Evolutionary conservation across 2,797 vertebrate species (phyloP).

Genomic region (Scyliorhinus canicula): DNA sequence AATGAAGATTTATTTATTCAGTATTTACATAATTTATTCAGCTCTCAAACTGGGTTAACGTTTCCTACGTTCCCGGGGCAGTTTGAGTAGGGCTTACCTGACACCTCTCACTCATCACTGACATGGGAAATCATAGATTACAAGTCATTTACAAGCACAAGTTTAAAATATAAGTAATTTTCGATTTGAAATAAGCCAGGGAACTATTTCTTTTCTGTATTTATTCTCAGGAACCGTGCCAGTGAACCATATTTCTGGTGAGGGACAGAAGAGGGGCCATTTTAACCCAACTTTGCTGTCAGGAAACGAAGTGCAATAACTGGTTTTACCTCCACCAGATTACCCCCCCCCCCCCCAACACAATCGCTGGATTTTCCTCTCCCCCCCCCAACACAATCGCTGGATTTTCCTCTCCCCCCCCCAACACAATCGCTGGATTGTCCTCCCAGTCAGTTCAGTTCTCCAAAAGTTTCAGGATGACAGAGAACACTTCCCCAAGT

Average conservation of each 20-base stretch:
- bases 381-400: no score
- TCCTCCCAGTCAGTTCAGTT: not conserved
- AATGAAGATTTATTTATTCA: not conserved
- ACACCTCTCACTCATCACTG: conserved; percentile 9
- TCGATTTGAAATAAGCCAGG: conserved; percentile 5
- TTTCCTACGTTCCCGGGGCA: not conserved
- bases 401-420: not conserved
- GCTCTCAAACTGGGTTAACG: not conserved
- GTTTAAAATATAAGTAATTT: not conserved
- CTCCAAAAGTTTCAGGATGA: not conserved
- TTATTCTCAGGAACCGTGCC: not conserved
- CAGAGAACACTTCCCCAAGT: not conserved
- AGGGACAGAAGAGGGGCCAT: not conserved
- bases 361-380: not conserved
- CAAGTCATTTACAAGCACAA: not conserved
- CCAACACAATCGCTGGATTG: not conserved
- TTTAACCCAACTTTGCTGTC: not conserved
- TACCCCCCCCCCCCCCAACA: not conserved
- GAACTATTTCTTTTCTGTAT: not conserved
- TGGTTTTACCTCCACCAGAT: not conserved
- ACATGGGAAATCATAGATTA: not conserved
- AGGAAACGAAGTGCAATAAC: not conserved
- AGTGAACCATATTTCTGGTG: not conserved
- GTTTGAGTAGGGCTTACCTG: not conserved
- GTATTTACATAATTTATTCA: conserved; percentile 14